Evolutionary conservation across 1,140 invertebrate species (phyloP).

Genomic region (Caerostris extrusa): DNA sequence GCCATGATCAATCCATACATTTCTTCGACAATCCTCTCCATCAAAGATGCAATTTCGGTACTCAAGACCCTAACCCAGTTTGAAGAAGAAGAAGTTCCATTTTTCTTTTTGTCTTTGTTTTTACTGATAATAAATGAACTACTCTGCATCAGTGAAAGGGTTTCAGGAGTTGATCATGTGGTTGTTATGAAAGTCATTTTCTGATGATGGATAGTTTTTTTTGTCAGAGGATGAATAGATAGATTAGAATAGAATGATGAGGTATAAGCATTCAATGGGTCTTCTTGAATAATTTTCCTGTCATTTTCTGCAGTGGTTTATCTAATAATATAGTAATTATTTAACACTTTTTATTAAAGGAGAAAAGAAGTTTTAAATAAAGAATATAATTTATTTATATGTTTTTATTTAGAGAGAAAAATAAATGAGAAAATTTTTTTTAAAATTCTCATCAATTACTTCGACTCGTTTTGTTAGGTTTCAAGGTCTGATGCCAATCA

Average conservation of each 20-base stretch:
- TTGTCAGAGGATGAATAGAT: background rate
- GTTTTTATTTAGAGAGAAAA: too few relatives aligned
- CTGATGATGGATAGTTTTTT: background rate
- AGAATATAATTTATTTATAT: too few relatives aligned
- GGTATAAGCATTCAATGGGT: background rate
- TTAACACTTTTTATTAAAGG: too few relatives aligned
- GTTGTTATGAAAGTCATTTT: background rate
- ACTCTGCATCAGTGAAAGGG: background rate
- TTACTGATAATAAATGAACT: background rate
- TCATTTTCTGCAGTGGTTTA: too few relatives aligned
- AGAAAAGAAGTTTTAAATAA: too few relatives aligned
- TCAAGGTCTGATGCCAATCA: too few relatives aligned
- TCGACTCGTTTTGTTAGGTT: too few relatives aligned
- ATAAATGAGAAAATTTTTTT: too few relatives aligned
- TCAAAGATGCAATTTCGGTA: background rate
- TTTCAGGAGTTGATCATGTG: constrained; percentile 1
- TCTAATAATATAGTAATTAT: too few relatives aligned
- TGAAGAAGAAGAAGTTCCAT: background rate
- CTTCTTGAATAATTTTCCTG: background rate
- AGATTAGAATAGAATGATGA: background rate
- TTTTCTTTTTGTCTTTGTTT: background rate
- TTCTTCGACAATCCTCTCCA: background rate
- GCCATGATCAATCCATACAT: background rate
- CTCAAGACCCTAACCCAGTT: background rate
- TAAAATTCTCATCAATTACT: too few relatives aligned